These are phyloP conservation scores for Apteryx mantelli DNA, from an alignment of 2,113 vertebrate genomes.

Conservation along the genomic window DNA sequence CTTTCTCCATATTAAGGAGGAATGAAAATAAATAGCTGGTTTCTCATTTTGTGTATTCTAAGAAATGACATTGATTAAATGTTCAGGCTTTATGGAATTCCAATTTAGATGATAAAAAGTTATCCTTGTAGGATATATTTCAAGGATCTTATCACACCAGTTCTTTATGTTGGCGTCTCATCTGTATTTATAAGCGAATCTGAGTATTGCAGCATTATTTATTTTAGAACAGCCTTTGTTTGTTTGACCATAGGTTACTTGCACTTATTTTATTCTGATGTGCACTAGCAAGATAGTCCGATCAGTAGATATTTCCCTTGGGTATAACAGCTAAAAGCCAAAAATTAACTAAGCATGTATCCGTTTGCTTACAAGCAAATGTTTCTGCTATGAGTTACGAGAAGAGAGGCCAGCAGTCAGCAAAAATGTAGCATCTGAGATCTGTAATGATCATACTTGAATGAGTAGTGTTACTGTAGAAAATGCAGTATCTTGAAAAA, in stretches of 20 bases:
- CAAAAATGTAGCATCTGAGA: not conserved
- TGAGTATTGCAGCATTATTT: not conserved
- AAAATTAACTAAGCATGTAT: not conserved
- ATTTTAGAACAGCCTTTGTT: not conserved
- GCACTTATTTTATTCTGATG: not conserved
- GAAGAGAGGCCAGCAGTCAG: not conserved
- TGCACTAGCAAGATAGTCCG: not conserved
- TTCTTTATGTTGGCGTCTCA: not conserved
- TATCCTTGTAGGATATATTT: not conserved
- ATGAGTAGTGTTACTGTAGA: not conserved
- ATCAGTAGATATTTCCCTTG: not conserved
- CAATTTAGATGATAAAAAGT: not conserved
- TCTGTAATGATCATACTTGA: not conserved
- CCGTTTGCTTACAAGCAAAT: constrained; percentile 1
- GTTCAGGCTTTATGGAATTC: not conserved
- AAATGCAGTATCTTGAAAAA: not conserved
- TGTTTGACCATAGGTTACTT: not conserved
- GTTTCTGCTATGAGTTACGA: constrained; percentile 14
- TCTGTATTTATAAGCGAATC: not conserved
- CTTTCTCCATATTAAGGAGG: not conserved
- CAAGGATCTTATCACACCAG: not conserved
- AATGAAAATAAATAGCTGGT: not conserved
- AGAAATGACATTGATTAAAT: not conserved
- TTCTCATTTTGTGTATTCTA: not conserved
- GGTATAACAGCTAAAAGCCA: not conserved